A percentile compares a stretch with the other conserved stretches of the same genome.
phyloP scores from a whole-genome alignment of 2,888 invertebrate genomes.

The Nephrotoma appendiculata region DNA sequence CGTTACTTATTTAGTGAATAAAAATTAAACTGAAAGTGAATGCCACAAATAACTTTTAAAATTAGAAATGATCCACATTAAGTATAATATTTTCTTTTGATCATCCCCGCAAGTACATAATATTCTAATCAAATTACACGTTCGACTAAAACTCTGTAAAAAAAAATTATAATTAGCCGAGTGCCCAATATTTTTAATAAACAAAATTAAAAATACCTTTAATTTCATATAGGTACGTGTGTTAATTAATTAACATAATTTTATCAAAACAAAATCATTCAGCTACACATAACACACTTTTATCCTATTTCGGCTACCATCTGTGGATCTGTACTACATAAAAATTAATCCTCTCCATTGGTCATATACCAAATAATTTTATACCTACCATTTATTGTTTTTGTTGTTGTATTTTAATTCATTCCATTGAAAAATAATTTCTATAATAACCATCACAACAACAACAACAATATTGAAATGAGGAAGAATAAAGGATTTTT shows the following conservation, averaged over 20 bases:
- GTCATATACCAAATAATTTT: neutral
- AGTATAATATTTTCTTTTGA: neutral
- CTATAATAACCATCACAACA: neutral
- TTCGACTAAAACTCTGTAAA: neutral
- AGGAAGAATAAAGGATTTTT: neutral
- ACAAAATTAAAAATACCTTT: neutral
- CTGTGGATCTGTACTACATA: neutral
- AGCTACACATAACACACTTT: neutral
- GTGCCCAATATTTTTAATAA: neutral
- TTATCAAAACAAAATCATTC: neutral
- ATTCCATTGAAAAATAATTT: neutral
- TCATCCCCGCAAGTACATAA: neutral
- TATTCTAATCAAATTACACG: neutral
- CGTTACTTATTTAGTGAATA: neutral
- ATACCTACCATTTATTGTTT: neutral
- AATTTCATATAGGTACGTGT: neutral
- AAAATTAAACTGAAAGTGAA: neutral
- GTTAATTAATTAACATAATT: neutral
- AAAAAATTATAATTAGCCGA: neutral
- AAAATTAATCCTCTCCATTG: neutral
- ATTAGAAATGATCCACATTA: neutral
- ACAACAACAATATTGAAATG: neutral
- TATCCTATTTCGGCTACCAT: neutral
- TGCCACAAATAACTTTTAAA: neutral
- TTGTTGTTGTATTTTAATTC: neutral